Evolutionary conservation across 2,888 invertebrate species (phyloP).

Genomic region (Trisateles emortualis): DNA sequence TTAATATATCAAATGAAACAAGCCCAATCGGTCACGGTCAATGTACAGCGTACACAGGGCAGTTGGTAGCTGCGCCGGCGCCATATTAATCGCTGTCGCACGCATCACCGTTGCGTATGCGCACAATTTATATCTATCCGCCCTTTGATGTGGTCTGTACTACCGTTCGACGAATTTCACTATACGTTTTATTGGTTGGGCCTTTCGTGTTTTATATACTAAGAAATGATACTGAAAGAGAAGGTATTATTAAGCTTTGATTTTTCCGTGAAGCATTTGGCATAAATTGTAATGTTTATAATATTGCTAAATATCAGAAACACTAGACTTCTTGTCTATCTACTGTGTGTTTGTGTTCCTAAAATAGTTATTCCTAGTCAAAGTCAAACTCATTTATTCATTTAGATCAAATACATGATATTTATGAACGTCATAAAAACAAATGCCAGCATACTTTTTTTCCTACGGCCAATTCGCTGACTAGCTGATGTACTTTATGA

Average conservation of each 20-base stretch:
- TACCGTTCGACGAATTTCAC: conserved; percentile 52
- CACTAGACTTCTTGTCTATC: too few relatives aligned
- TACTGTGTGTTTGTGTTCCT: too few relatives aligned
- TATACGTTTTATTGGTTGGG: conserved; percentile 17
- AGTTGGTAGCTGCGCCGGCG: conserved; percentile 59
- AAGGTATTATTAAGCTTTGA: not conserved
- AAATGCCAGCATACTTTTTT: too few relatives aligned
- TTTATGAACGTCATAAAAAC: too few relatives aligned
- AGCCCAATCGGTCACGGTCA: conserved; percentile 66
- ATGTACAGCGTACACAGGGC: conserved; percentile 51
- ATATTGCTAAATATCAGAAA: too few relatives aligned
- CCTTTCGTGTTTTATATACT: not conserved
- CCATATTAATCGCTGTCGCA: conserved; percentile 67
- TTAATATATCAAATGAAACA: conserved; percentile 52
- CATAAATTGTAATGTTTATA: too few relatives aligned
- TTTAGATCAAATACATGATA: too few relatives aligned
- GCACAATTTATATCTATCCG: conserved; percentile 62
- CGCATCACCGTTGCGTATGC: conserved; percentile 62
- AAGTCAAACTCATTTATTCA: too few relatives aligned
- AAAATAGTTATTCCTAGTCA: too few relatives aligned
- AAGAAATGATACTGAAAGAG: not conserved
- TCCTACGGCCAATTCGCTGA: too few relatives aligned
- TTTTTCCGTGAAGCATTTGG: too few relatives aligned
- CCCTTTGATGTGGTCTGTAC: conserved; percentile 73
- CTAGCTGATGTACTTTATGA: too few relatives aligned